Evolutionary conservation across 2,113 vertebrate species (phyloP), one percentile per base, ranked within the genome.

Genomic region (Okapia johnstoni): DNA sequence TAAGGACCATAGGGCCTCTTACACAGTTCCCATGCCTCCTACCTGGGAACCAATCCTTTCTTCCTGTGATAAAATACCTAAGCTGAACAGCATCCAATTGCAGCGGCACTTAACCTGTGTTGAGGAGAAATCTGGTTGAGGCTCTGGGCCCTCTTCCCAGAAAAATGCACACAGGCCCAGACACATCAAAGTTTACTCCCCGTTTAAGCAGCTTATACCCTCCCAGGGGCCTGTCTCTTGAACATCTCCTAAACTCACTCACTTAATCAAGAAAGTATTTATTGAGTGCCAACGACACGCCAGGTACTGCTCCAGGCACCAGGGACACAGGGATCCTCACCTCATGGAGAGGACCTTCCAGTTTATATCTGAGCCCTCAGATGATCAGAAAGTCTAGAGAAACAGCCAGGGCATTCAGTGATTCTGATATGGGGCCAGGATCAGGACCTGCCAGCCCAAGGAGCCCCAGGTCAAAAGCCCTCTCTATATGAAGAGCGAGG

Each of bases 281-380:
- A 33, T 5, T 21, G 60, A 55, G 19, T 8, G 14, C 14, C 9
- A n/a, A 2, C 52, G 8, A 1, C 60, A 28, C 13, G 3, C 7
- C 55, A 17, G 77, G 57, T 6, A 14, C 28, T 26, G 33, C 23
- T 50, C 70, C 10, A 0, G 28, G 40, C n/a, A 43, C 25, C 81
- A 12, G 1, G 17, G 33, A 16, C 3, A 13, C 6, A 61, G 58
- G 50, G 54, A 15, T 30, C 23, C 85, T 40, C 2, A 0, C 19
- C 2, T n/a, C 26, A 0, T 7, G 23, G 15, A 83, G 5, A 0
- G 6, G 7, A 54, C 13, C 7, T 40, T 55, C 86, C 25, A 12
- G 43, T 23, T 40, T 33, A 12, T 46, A 23, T 19, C 13, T 15
- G 1, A 54, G 60, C 19, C 40, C 16, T 61, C 48, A 40, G 17